Evolutionary conservation across 1,140 invertebrate genomes (phyloP), one percentile per base, ranked within the genome.

Genomic region (Drosophila dunni): DNA sequence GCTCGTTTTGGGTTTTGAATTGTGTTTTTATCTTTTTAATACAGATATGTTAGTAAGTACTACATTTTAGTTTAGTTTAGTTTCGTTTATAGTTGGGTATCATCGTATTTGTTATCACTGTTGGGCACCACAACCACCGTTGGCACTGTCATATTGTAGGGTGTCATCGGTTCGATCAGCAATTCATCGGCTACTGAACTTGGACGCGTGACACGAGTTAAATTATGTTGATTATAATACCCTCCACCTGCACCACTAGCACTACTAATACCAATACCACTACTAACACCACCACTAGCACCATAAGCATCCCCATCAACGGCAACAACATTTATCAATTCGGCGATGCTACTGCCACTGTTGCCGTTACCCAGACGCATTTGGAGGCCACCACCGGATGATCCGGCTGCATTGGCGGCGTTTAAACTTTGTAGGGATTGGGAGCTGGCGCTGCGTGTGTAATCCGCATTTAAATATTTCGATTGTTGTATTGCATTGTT

Each of bases 91-190:
- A 92, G 77, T 68, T 88, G 84, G 44, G 91, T 92, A 77, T 92
- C 91, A 42, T 88, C 86, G 45, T 90, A 81, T 46, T 46, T 51
- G 10, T 60, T 60, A 64, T 90, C 82, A 51, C 76, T 78, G 48
- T 92, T 90, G 46, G 91, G 91, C 65, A 92, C 85, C 56, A 92
- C 88, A 58, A 92, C 85, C 71, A 92, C 91, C 68, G 84, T 81
- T 38, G 91, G 91, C 61, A 92, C 70, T 13, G 60, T 60, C 33
- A 34, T 42, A 42, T 29, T 29, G 24, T 50, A 75, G 9, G 65
- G 34, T n/a, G 50, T 44, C 64, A 79, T 78, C 33, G 83, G 40
- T 8, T 89, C 86, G 66, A 70, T 73, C 13, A 91, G 67, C 45
- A 80, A 71, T 54, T 91, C 90, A 54, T 90, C 89, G 53, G 77